Evolutionary conservation across 2,888 invertebrate genomes (phyloP), one percentile per base, ranked within the genome.

Genomic region (Scaptomyza caliginosa): DNA sequence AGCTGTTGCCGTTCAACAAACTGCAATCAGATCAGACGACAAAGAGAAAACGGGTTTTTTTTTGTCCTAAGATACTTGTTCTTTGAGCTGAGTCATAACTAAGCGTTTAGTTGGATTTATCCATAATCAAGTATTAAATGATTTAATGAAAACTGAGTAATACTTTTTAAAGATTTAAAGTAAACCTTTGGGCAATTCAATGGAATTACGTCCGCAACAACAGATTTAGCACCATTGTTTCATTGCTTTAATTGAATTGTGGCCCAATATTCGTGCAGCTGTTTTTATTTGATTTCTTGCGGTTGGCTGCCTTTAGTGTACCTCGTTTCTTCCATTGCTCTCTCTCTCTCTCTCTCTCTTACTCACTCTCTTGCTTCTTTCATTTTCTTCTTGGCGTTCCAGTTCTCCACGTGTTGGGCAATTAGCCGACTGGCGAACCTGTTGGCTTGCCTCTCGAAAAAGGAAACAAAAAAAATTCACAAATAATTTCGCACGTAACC

Each of bases 221-320:
- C 39, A 23, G 38, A 46, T 36, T 7, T 6, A 2, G n/a, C 10
- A 30, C 1, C 30, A 32, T 32, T 13, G 32, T 32, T 30, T 30
- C 3, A n/a, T 6, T 45, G 32, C 34, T 59, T 55, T 19, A 32
- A 32, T 55, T 59, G 38, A 60, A 65, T 63, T 74, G 64, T 69
- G 64, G 63, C 56, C 74, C 67, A 67, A 81, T 70, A 64, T 67
- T 66, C 63, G 45, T 51, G 65, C 70, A 69, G 73, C 70, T 70
- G 69, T 74, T 77, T 63, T 74, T 63, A 66, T 77, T 63, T 74
- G 63, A 66, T 79, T 80, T 79, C 67, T 73, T 66, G 77, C 70
- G 84, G 48, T 83, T 79, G 74, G 63, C 63, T 74, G 84, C 57
- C 51, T 58, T 40, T 5, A 45, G 51, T 17, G 21, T 30, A 48